Evolutionary conservation across 2,888 invertebrate genomes (phyloP).

Genomic region (Lissocephala sabroskyi): DNA sequence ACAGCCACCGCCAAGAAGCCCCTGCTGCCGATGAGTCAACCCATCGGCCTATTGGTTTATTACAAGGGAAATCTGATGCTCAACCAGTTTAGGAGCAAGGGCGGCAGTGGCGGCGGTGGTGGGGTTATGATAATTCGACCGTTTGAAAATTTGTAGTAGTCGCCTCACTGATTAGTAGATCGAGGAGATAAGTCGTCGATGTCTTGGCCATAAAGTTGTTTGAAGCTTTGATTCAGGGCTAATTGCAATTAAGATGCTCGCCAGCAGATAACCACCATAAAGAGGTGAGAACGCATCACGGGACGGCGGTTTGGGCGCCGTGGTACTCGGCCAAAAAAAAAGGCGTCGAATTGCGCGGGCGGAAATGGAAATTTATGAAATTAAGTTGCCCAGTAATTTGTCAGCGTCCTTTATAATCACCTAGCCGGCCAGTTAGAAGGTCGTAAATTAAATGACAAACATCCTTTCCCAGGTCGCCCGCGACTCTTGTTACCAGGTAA

Average conservation of each 20-base stretch:
- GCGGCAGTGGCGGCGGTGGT: too few relatives aligned
- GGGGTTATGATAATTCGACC: not conserved
- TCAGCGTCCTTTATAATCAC: constrained; percentile 36
- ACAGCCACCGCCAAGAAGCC: not conserved
- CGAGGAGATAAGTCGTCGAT: constrained; percentile 16
- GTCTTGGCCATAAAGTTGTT: not conserved
- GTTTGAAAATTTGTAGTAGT: constrained; percentile 31
- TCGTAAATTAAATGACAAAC: constrained; percentile 35
- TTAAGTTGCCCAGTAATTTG: constrained; percentile 13
- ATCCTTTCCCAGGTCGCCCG: constrained; percentile 5
- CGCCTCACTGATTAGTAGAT: constrained; percentile 37
- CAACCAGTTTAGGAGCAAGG: constrained; percentile 1
- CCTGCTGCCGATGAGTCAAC: not conserved
- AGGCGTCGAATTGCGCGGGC: not conserved
- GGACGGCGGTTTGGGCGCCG: too few relatives aligned
- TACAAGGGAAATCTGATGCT: constrained; percentile 15
- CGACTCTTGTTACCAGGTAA: not conserved
- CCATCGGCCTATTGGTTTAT: constrained; percentile 33
- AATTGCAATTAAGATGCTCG: constrained; percentile 57
- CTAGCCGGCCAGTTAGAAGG: constrained; percentile 31
- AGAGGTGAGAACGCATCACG: constrained; percentile 42
- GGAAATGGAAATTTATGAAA: too few relatives aligned
- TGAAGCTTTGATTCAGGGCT: constrained; percentile 20
- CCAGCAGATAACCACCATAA: constrained; percentile 26
- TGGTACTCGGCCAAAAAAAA: not conserved